Evolutionary conservation across 2,113 vertebrate species (phyloP), one percentile per base, ranked within the genome.

Genomic region (Thoracochromis brauschi): DNA sequence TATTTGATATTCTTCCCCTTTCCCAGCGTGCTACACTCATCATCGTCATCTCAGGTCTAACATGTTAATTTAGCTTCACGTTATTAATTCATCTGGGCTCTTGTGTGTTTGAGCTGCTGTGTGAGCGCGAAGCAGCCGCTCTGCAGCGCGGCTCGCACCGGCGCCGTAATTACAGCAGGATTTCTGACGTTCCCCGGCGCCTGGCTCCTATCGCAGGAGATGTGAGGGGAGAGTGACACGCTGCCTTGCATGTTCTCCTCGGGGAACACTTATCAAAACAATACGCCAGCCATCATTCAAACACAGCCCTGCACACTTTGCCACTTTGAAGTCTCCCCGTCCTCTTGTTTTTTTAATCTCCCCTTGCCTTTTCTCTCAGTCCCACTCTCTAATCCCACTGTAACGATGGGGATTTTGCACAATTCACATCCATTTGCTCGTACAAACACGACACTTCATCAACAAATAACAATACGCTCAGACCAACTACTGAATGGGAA

Each of bases 231-330:
- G 54, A 91, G 92, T 93, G 93, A 94, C 92, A 93, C 14, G 82
- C 81, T 60, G 88, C 85, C 83, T 87, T 26, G 40, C 93, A 88
- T 86, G 84, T 88, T 84, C 89, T 95, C 94, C 94, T 91, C 91
- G 1, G 94, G 94, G 95, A 95, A 80, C 94, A 91, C 88, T 94
- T 94, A 95, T 93, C 93, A 95, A 92, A 94, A 96, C 94, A 95
- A 94, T 93, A 91, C 42, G 38, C 85, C 91, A 89, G 92, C 93
- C 92, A 24, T 94, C 94, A 94, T 68, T 95, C 94, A 94, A 42
- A 92, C 91, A 57, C 89, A 87, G 83, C 83, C 57, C 78, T 83
- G 80, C 90, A 88, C 88, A 89, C 91, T 92, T 86, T 68, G 26
- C 83, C 88, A 89, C 91, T 95, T 94, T 93, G 90, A 94, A 92